Percentiles rank a stretch among this genome's conserved stretches.
Evolutionary conservation across 1,140 invertebrate species (phyloP).

Genomic region (Drosophila mauritiana): DNA sequence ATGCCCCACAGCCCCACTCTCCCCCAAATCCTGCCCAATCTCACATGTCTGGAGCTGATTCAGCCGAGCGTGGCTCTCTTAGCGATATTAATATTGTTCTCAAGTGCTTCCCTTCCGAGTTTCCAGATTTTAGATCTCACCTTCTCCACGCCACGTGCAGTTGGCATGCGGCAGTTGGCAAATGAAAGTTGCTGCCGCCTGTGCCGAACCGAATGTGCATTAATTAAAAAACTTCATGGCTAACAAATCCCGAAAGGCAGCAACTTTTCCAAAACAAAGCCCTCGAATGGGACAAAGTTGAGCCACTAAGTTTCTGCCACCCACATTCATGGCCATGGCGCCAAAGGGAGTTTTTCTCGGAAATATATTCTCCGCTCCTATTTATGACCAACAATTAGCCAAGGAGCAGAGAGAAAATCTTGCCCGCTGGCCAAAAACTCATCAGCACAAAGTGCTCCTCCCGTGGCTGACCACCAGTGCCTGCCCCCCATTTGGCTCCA

Average conservation of each 20-base stretch:
- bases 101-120: constrained; percentile 18
- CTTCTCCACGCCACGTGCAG: constrained; percentile 8
- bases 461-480: constrained; percentile 6
- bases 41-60: constrained; percentile 40
- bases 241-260: constrained; percentile 24
- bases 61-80: background rate
- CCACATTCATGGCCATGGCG: background rate
- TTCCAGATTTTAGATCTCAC: background rate
- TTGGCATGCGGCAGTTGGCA: background rate
- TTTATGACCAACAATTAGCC: constrained; percentile 7
- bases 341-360: background rate
- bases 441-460: constrained; percentile 62
- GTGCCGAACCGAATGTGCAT: constrained; percentile 22
- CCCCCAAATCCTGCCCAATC: background rate
- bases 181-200: constrained; percentile 4
- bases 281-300: constrained; percentile 34
- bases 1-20: too few species aligned
- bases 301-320: constrained; percentile 4
- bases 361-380: background rate
- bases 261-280: constrained; percentile 30
- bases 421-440: constrained; percentile 57
- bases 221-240: constrained; percentile 54
- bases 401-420: background rate
- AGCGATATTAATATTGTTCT: constrained; percentile 46
- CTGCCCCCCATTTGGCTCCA: background rate